Evolutionary conservation across 2,888 invertebrate genomes (phyloP).

Genomic region (Ceraclea dissimilis): DNA sequence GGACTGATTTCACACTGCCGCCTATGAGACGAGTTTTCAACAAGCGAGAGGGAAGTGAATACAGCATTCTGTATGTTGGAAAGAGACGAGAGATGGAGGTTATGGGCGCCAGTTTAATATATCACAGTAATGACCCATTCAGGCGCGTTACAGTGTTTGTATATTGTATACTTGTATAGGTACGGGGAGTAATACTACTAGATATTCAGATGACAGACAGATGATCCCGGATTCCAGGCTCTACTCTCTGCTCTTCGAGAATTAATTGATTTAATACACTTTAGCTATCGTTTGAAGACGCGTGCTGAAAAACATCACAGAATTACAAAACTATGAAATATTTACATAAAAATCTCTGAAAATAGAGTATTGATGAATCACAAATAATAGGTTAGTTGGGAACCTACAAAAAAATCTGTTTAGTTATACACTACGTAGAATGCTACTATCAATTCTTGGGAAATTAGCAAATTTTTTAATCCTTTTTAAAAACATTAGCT

Average conservation of each 20-base stretch:
- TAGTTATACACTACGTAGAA: no score
- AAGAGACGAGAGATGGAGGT: conserved; percentile 11
- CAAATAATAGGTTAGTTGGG: no score
- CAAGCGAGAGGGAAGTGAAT: conserved; percentile 10
- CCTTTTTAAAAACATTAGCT: no score
- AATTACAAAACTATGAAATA: no score
- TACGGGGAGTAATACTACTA: conserved; percentile 6
- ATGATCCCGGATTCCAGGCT: conserved; percentile 20
- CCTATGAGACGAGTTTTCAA: conserved; percentile 24
- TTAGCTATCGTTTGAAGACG: no score
- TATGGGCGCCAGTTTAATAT: conserved; percentile 27
- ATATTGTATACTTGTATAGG: not conserved
- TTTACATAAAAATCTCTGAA: no score
- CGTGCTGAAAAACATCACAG: no score
- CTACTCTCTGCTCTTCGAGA: conserved; percentile 9
- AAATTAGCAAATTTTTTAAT: no score
- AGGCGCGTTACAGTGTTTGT: conserved; percentile 5
- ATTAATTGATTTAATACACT: conserved; percentile 18
- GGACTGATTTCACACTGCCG: conserved; percentile 62
- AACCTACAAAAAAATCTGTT: no score
- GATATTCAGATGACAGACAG: conserved; percentile 8
- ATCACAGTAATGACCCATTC: conserved; percentile 27
- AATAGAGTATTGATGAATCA: no score
- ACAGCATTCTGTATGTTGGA: not conserved
- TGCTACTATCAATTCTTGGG: no score